phyloP scores from a whole-genome alignment of 2,113 vertebrate species.

The Labeo catla region DNA sequence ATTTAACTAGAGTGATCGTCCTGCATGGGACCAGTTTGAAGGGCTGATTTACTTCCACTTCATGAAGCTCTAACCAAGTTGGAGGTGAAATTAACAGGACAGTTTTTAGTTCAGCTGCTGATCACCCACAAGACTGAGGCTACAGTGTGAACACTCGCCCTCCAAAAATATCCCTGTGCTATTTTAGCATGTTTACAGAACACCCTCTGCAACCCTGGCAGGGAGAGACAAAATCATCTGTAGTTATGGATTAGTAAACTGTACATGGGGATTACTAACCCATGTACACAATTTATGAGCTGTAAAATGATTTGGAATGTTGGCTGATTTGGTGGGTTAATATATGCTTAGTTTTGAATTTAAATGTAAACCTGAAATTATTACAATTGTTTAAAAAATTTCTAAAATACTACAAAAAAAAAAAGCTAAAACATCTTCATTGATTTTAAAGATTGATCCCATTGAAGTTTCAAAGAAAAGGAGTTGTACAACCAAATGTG shows the following conservation, averaged over 20 bases:
- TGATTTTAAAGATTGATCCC: too few species aligned
- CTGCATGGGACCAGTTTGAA: conserved; percentile 12
- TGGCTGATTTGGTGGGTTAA: background rate
- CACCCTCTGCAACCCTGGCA: background rate
- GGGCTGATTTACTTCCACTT: background rate
- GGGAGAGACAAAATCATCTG: background rate
- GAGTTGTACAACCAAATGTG: too few species aligned
- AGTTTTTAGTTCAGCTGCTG: background rate
- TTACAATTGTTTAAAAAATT: background rate
- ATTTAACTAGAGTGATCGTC: background rate
- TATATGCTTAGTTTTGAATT: background rate
- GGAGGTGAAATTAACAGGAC: conserved; percentile 2
- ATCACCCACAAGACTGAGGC: background rate
- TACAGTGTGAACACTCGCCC: background rate
- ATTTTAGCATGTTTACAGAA: conserved; percentile 21
- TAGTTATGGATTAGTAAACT: background rate
- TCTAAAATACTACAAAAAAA: background rate
- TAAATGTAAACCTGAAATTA: background rate
- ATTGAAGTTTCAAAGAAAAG: too few species aligned
- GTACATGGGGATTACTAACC: background rate
- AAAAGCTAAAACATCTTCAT: too few species aligned
- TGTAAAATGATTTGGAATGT: background rate
- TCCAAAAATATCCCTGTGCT: conserved; percentile 26
- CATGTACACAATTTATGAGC: background rate
- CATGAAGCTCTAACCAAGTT: background rate